Evolutionary conservation across 1,140 invertebrate genomes (phyloP).

Genomic region (Pachyrhynchus sulphureomaculatus): DNA sequence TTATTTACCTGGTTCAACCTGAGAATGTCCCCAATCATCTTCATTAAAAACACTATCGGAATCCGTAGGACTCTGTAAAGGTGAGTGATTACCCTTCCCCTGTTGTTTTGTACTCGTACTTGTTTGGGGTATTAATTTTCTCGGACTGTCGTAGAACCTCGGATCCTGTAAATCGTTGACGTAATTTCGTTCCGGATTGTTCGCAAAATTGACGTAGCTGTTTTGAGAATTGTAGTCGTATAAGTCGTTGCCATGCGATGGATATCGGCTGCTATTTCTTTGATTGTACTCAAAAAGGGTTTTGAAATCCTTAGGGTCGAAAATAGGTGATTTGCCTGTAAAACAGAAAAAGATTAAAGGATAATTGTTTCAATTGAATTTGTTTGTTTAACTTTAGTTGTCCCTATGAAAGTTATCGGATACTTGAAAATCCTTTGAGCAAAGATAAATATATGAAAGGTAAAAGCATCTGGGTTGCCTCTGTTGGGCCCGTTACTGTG

Average conservation of each 20-base stretch:
- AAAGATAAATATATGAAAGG: too few relatives aligned
- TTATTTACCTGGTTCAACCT: slow-evolving; percentile 29
- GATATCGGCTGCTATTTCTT: slow-evolving; percentile 18
- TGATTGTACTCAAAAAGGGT: slow-evolving; percentile 38
- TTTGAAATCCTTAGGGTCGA: slow-evolving; percentile 40
- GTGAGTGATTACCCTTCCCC: slow-evolving; percentile 43
- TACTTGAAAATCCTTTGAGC: too few relatives aligned
- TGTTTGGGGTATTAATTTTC: slow-evolving; percentile 43
- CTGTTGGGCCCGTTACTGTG: too few relatives aligned
- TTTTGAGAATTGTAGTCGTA: slow-evolving; percentile 34
- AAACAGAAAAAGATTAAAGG: too few relatives aligned
- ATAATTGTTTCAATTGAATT: too few relatives aligned
- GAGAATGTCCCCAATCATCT: slow-evolving; percentile 55
- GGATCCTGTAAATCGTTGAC: slow-evolving; percentile 48
- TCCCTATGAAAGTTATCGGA: too few relatives aligned
- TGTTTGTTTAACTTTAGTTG: too few relatives aligned
- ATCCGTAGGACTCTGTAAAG: slow-evolving; percentile 59
- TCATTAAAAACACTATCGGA: slow-evolving; percentile 63
- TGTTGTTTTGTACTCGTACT: slow-evolving; percentile 19
- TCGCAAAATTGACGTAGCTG: slow-evolving; percentile 29
- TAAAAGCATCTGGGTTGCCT: too few relatives aligned
- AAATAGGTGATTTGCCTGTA: slow-evolving; percentile 56
- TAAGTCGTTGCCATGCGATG: slow-evolving; percentile 35
- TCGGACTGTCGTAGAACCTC: slow-evolving; percentile 59
- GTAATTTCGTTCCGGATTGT: slow-evolving; percentile 36